Evolutionary conservation across 2,797 vertebrate species (phyloP).

Genomic region (Arctocebus calabarensis): DNA sequence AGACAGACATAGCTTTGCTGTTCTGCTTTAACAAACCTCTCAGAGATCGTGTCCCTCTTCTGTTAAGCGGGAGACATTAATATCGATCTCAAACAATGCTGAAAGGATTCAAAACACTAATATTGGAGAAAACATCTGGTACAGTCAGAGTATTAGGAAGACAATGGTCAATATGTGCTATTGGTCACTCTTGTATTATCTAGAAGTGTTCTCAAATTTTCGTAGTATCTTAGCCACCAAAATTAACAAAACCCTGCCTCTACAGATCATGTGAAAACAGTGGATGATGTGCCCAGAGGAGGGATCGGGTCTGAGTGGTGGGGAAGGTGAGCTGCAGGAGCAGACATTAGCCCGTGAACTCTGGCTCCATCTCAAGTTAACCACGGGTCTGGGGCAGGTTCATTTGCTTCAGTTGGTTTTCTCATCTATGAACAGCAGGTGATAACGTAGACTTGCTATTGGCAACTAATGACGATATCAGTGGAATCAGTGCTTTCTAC

Average conservation of each 20-base stretch:
- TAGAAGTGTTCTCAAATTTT: background rate
- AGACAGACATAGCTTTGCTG: background rate
- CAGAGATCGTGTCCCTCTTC: background rate
- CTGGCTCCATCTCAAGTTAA: background rate
- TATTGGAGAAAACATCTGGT: background rate
- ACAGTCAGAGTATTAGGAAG: background rate
- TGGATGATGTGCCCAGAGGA: background rate
- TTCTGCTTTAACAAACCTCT: background rate
- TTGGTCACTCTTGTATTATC: background rate
- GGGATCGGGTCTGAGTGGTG: background rate
- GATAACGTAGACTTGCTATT: background rate
- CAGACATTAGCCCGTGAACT: background rate
- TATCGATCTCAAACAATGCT: background rate
- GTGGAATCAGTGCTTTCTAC: fast-evolving
- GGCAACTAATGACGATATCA: background rate
- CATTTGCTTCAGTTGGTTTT: background rate
- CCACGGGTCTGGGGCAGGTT: background rate
- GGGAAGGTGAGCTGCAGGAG: background rate
- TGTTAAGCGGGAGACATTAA: background rate
- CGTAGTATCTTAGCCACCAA: background rate
- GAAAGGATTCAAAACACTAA: background rate
- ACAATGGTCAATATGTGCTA: background rate
- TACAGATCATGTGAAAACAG: background rate
- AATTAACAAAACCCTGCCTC: background rate
- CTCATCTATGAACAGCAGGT: background rate